Evolutionary conservation across 2,113 vertebrate species (phyloP).

Genomic region (Dasyurus viverrinus): DNA sequence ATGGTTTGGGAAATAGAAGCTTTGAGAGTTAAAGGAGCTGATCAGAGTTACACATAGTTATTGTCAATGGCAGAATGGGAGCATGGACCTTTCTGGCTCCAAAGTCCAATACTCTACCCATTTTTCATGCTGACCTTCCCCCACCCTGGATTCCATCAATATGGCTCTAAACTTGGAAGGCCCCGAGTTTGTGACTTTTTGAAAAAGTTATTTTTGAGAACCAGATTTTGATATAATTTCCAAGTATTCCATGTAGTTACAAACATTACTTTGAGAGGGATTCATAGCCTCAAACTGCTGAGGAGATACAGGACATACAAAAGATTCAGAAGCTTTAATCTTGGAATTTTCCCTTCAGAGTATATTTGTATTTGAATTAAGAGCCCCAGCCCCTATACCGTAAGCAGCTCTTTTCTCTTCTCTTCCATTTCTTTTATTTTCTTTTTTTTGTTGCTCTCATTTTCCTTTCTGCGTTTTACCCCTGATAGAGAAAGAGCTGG

Average conservation of each 20-base stretch:
- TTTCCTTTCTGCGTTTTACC: too few species aligned
- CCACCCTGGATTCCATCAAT: not conserved
- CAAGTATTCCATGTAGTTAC: not conserved
- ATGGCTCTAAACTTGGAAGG: not conserved
- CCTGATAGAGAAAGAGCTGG: not conserved
- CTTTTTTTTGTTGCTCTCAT: too few species aligned
- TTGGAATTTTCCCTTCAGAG: not conserved
- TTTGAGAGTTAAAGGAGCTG: not conserved
- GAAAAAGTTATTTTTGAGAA: not conserved
- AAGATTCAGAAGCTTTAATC: not conserved
- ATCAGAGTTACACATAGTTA: not conserved
- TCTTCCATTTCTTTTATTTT: fast-evolving
- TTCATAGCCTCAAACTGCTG: too few species aligned
- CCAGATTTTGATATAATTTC: not conserved
- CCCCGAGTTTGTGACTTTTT: not conserved
- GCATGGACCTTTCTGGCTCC: not conserved
- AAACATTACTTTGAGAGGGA: too few species aligned
- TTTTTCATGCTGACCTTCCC: not conserved
- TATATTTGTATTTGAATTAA: not conserved
- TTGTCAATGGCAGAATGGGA: not conserved
- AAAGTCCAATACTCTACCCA: not conserved
- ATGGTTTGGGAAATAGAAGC: not conserved
- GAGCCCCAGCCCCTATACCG: not conserved
- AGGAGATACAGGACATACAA: not conserved
- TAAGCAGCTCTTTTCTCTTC: fast-evolving